Percentiles rank a stretch among this genome's conserved stretches.
phyloP scores from a whole-genome alignment of 2,113 vertebrate genomes.

The Alexandromys fortis region DNA sequence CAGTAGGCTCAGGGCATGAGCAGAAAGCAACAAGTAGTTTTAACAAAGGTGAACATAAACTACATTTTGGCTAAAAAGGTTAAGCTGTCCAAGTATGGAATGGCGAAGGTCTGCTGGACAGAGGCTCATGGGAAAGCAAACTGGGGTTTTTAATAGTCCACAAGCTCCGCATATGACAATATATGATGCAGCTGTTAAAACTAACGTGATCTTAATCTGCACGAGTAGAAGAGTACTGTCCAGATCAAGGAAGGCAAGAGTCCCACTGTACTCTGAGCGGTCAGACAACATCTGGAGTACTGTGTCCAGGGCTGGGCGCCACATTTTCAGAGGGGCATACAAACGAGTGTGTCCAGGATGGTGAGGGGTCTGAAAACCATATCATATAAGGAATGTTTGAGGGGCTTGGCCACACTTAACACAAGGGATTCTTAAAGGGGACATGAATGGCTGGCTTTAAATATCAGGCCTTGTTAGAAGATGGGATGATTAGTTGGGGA shows the following conservation, averaged over 20 bases:
- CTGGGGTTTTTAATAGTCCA: conserved; percentile 40
- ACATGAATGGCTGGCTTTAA: neutral
- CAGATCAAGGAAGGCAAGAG: conserved; percentile 55
- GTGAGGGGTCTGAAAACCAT: conserved; percentile 77
- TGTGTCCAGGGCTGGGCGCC: conserved; percentile 62
- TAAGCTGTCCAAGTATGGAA: conserved; percentile 3
- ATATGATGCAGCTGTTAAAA: neutral
- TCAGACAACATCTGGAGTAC: conserved; percentile 66
- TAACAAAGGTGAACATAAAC: neutral
- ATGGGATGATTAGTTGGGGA: neutral
- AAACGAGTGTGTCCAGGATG: conserved; percentile 73
- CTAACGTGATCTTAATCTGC: conserved; percentile 39
- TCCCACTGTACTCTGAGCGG: conserved; percentile 67
- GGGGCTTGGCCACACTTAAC: conserved; percentile 48
- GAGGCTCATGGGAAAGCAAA: conserved; percentile 10
- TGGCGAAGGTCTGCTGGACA: neutral
- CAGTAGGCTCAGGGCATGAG: neutral
- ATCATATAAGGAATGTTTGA: conserved; percentile 75
- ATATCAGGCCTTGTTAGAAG: neutral
- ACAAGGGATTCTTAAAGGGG: conserved; percentile 44
- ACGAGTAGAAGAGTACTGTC: conserved; percentile 40
- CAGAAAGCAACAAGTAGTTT: neutral
- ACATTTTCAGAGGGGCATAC: conserved; percentile 75
- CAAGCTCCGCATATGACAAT: conserved; percentile 11
- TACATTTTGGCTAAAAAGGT: neutral